Conservation (phyloP, 2,797 vertebrate species). For the Sebastes melanostomus region DNA sequence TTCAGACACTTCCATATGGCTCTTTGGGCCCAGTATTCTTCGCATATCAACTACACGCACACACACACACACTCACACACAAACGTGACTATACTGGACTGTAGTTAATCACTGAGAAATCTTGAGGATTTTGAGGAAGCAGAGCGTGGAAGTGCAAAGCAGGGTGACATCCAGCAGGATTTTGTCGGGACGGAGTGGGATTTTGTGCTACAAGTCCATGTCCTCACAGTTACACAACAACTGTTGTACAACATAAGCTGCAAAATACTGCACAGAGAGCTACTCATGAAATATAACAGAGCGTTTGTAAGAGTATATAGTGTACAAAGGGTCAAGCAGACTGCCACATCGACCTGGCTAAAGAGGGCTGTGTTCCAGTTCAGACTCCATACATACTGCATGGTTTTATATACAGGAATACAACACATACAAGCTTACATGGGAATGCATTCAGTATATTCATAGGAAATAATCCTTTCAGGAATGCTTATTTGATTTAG, state of each 20-base stretch:
- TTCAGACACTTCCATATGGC: neutral
- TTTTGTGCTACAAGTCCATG: conserved; percentile 16
- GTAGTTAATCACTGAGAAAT: conserved; percentile 15
- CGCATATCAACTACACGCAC: neutral
- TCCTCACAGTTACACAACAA: neutral
- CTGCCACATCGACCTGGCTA: neutral
- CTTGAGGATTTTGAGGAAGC: neutral
- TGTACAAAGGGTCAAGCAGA: neutral
- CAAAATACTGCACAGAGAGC: neutral
- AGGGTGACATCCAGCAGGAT: conserved; percentile 32
- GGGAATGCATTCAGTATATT: neutral
- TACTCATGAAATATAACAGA: conserved; percentile 11
- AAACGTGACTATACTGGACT: neutral
- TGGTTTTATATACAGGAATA: neutral
- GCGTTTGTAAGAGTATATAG: neutral
- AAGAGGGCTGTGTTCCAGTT: neutral
- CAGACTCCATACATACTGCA: neutral
- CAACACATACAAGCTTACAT: neutral
- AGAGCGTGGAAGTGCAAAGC: conserved; percentile 8
- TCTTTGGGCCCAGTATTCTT: neutral
- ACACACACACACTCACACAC: neutral
- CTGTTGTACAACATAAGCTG: neutral
- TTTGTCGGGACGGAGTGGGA: conserved; percentile 16
- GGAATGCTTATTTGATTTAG: neutral
- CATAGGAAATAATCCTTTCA: neutral